Percentiles rank a stretch among this genome's conserved stretches.
These are phyloP conservation scores for Batillaria attramentaria DNA, from an alignment of 1,140 invertebrate species.

Conservation along the genomic window DNA sequence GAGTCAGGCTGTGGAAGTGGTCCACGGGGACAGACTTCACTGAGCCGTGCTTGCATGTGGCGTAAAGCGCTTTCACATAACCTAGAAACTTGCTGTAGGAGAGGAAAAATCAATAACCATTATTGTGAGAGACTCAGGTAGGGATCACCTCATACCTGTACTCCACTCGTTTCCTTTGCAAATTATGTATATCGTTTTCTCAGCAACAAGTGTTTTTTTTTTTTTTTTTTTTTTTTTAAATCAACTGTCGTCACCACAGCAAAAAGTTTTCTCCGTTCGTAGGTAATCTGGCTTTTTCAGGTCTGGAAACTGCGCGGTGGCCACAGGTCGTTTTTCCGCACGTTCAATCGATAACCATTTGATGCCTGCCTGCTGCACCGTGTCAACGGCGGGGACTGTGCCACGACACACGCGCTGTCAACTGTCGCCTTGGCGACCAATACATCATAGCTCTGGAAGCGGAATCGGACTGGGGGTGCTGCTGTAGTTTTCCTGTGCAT, in stretches of 20 bases:
- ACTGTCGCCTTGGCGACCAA: slow-evolving; percentile 23
- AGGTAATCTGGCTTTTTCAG: neutral
- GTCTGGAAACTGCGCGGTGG: neutral
- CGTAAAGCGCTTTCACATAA: no score
- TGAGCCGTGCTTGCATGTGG: no score
- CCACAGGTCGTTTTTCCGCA: neutral
- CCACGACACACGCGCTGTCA: slow-evolving; percentile 18
- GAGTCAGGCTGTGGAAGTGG: no score
- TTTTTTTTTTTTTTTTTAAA: neutral
- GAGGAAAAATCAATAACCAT: no score
- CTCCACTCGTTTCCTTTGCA: no score
- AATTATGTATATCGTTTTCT: no score
- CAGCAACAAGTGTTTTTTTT: neutral
- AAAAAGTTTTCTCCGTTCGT: neutral
- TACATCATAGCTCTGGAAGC: neutral
- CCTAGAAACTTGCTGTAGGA: no score
- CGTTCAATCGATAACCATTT: neutral
- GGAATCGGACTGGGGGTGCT: neutral
- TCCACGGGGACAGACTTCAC: no score
- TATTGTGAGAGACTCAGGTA: no score
- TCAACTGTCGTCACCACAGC: neutral
- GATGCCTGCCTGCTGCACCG: neutral
- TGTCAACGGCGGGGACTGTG: slow-evolving; percentile 19
- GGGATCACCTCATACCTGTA: no score
- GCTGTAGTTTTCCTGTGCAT: slow-evolving; percentile 17